A percentile compares a stretch with the other conserved stretches of the same genome.
Conservation (phyloP, 2,888 invertebrate species). For the Lithophane ornitopus region DNA sequence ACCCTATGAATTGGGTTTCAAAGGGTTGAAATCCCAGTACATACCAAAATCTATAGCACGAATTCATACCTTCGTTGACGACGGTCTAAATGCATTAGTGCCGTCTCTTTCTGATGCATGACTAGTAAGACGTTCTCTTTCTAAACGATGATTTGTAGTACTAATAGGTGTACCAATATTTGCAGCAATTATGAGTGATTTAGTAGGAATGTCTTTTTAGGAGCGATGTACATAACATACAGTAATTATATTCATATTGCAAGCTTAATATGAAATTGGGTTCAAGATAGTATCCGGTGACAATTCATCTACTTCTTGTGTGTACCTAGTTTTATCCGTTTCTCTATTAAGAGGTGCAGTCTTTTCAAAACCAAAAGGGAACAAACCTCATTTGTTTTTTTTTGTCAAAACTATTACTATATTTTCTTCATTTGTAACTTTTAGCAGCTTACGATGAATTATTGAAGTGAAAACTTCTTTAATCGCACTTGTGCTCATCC, state of each 20-base stretch:
- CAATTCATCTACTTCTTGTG: background rate
- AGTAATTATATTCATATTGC: no score
- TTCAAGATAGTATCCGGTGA: background rate
- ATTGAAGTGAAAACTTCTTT: no score
- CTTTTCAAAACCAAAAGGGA: background rate
- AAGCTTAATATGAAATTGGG: background rate
- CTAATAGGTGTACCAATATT: background rate
- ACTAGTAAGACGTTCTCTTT: background rate
- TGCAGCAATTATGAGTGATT: background rate
- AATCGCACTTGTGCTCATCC: no score
- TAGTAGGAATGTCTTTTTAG: background rate
- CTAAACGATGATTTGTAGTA: constrained; percentile 1
- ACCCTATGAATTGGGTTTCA: constrained; percentile 39
- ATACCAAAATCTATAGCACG: constrained; percentile 21
- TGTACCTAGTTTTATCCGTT: background rate
- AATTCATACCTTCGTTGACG: constrained; percentile 6
- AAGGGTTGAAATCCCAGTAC: constrained; percentile 36
- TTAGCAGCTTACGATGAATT: background rate
- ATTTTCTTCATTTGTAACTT: background rate
- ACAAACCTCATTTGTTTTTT: background rate
- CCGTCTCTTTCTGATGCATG: constrained; percentile 14
- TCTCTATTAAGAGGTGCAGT: background rate
- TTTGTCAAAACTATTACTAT: background rate
- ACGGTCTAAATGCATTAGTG: constrained; percentile 5
- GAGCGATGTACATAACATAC: no score